Conservation (phyloP, 2,888 invertebrate genomes). For the Artemia sinica region DNA sequence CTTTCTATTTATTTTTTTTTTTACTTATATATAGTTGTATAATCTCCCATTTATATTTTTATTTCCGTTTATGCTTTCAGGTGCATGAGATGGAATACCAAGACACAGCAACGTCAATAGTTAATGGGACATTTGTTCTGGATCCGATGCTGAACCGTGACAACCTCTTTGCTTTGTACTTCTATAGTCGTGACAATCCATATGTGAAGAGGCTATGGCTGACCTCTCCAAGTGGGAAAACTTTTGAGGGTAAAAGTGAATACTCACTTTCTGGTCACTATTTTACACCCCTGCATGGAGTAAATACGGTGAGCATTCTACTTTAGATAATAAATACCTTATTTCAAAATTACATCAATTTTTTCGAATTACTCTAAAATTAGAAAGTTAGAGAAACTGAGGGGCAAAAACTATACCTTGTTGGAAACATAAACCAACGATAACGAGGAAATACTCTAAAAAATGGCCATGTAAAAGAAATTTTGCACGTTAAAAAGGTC, state of each 20-base stretch:
- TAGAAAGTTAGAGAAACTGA: too few species aligned
- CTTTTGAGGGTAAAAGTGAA: conserved; percentile 20
- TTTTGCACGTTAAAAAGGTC: too few species aligned
- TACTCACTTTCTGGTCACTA: conserved; percentile 21
- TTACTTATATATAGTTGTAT: too few species aligned
- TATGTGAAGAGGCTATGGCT: conserved; percentile 24
- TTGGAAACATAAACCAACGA: too few species aligned
- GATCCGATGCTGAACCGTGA: conserved; percentile 35
- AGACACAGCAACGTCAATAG: conserved; percentile 12
- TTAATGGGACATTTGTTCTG: conserved; percentile 37
- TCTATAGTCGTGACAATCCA: conserved; percentile 25
- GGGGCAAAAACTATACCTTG: too few species aligned
- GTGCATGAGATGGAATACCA: conserved; percentile 3
- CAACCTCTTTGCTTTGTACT: conserved; percentile 27
- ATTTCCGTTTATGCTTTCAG: not conserved
- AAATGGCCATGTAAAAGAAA: too few species aligned
- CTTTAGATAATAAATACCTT: too few species aligned
- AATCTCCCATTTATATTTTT: too few species aligned
- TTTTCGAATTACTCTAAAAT: too few species aligned
- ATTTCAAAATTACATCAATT: too few species aligned
- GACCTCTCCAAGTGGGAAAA: conserved; percentile 19
- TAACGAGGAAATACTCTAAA: too few species aligned
- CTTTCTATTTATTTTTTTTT: too few species aligned
- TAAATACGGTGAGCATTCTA: conserved; percentile 34
- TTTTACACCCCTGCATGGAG: conserved; percentile 35